A percentile compares a stretch with the other conserved stretches of the same genome.
Evolutionary conservation across 2,113 vertebrate species (phyloP).

Genomic region (Entelurus aequoreus): DNA sequence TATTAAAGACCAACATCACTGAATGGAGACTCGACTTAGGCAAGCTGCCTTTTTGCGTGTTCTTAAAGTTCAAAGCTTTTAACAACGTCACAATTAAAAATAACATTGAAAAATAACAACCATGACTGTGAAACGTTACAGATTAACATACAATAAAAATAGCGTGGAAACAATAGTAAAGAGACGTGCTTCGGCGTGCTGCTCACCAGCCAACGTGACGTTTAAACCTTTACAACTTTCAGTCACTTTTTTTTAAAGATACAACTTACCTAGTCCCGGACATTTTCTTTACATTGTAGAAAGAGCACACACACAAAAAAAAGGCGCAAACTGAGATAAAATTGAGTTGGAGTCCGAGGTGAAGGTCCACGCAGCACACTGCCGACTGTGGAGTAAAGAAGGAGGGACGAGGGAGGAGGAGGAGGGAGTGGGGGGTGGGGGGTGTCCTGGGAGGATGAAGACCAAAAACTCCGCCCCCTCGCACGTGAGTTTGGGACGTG

Average conservation of each 20-base stretch:
- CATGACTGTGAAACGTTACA: too few relatives aligned
- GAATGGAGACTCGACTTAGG: too few relatives aligned
- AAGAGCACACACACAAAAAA: slow-evolving; percentile 1
- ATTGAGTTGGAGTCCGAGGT: background rate
- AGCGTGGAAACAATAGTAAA: background rate
- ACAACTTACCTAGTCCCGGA: slow-evolving; percentile 61
- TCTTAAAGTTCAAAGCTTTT: background rate
- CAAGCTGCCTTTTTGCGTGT: too few relatives aligned
- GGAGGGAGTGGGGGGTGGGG: background rate
- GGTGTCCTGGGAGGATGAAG: slow-evolving; percentile 35
- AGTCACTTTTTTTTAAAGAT: background rate
- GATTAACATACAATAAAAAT: too few relatives aligned
- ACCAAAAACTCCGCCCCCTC: slow-evolving; percentile 58
- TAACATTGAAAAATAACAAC: background rate
- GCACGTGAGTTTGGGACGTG: slow-evolving; percentile 45
- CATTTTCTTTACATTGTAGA: slow-evolving; percentile 73
- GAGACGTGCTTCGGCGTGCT: background rate
- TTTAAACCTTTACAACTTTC: background rate
- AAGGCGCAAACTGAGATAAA: background rate
- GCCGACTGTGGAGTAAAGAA: background rate
- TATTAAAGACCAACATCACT: background rate
- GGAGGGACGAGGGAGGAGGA: slow-evolving; percentile 7
- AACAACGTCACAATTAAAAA: background rate
- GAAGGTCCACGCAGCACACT: background rate
- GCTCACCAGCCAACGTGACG: background rate